Evolutionary conservation across 2,888 invertebrate species (phyloP).

Genomic region (Hesperia comma): DNA sequence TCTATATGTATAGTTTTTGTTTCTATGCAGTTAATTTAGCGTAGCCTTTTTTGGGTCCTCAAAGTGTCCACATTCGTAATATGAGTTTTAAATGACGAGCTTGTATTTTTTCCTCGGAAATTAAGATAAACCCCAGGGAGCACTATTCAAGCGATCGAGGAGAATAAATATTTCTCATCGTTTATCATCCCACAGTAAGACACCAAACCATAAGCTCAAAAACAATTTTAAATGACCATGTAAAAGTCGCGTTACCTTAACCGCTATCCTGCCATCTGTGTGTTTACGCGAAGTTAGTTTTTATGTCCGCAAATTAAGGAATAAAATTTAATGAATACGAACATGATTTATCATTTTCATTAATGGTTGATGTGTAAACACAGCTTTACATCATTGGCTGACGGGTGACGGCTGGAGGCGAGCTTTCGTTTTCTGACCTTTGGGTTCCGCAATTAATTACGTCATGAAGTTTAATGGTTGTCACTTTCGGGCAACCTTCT

Average conservation of each 20-base stretch:
- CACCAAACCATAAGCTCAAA: neutral
- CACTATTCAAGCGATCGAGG: no score
- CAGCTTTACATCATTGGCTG: conserved; percentile 44
- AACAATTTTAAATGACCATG: conserved; percentile 6
- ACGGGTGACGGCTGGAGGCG: conserved; percentile 39
- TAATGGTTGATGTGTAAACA: conserved; percentile 46
- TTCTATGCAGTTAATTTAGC: no score
- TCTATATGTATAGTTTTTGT: no score
- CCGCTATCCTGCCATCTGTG: conserved; percentile 26
- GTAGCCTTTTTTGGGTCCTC: no score
- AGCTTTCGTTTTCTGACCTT: conserved; percentile 77
- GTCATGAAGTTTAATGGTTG: conserved; percentile 20
- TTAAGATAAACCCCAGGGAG: no score
- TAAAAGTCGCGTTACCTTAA: conserved; percentile 40
- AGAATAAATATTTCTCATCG: neutral
- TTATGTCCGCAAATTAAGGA: conserved; percentile 42
- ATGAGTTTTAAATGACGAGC: no score
- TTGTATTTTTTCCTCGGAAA: no score
- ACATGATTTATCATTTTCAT: conserved; percentile 43
- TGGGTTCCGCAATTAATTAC: conserved; percentile 39
- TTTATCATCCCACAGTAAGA: neutral
- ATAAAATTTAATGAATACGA: conserved; percentile 41
- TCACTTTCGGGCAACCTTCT: conserved; percentile 14
- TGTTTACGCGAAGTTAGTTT: conserved; percentile 41
- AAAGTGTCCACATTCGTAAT: no score